Conservation (phyloP, 1,140 invertebrate genomes). For the Aphaenogaster rudis region DNA sequence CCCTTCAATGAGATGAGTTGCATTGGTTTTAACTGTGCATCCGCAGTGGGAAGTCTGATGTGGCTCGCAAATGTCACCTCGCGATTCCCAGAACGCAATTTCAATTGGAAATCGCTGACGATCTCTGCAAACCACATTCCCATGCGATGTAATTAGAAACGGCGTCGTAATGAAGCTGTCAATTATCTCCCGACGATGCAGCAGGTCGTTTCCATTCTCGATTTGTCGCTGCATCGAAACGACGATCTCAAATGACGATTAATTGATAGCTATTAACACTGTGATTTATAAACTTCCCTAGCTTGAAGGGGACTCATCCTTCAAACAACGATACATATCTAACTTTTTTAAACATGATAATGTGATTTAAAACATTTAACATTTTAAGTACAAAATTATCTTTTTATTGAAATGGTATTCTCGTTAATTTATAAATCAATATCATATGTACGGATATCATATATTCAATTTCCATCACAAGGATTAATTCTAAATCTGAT, state of each 20-base stretch:
- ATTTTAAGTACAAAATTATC: neutral
- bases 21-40: slow-evolving; percentile 48
- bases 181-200: slow-evolving; percentile 46
- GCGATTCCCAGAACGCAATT: slow-evolving; percentile 45
- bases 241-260: slow-evolving; percentile 13
- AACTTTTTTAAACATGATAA: neutral
- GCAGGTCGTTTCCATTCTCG: slow-evolving; percentile 42
- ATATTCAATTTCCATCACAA: neutral
- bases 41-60: neutral
- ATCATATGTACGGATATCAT: neutral
- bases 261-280: slow-evolving; percentile 25
- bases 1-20: slow-evolving; percentile 24
- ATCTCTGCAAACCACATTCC: slow-evolving; percentile 35
- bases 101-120: slow-evolving; percentile 62
- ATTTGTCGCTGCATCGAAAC: slow-evolving; percentile 26
- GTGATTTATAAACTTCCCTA: neutral
- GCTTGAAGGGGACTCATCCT: neutral
- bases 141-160: slow-evolving; percentile 60
- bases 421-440: neutral
- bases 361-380: neutral
- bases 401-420: slow-evolving; percentile 1
- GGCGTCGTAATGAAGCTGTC: slow-evolving; percentile 62
- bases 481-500: slow-evolving; percentile 3
- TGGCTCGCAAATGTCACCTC: slow-evolving; percentile 40
- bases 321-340: neutral